Base-by-base conservation (phyloP, 2,888 invertebrate genomes). In the Pammene aurita region DNA sequence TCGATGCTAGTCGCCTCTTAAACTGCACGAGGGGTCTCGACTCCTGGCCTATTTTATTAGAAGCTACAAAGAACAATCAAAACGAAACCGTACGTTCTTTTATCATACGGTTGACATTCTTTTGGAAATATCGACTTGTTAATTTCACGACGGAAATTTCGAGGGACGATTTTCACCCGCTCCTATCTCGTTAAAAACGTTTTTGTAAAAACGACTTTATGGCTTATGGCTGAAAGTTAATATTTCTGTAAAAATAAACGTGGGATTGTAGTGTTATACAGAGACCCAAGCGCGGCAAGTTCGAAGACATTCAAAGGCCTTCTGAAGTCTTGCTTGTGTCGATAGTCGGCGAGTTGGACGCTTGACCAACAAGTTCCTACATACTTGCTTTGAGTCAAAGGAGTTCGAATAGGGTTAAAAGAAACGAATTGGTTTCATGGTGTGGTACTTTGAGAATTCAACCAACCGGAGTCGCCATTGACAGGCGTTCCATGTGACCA, bases 1-100 rank as follows among this genome's bases (percentile, higher is more conserved):
- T 76, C 76, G 77, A 84, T 78, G 78, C 77, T 78, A 78, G 80
- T 76, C 71, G 73, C 75, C 81, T 75, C 81, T 80, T 75, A 75
- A 72, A 74, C 74, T 70, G 66, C 73, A 71, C 73, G 73, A 81
- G 81, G 66, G 77, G 64, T 72, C 78, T 79, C 69, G 77, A 74
- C 63, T 72, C 72, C 76, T 84, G 86, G 76, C 86, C 86, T 85
- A 85, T 84, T 83, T 86, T 80, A 80, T 77, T 79, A 82, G 78
- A 77, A 75, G 70, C 18, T 38, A 34, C 65, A 54, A 41, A 13
- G 6, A 18, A 38, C 13, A 74, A 72, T 71, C 54, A n/a, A 80
- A 72, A 78, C 42, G 71, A 57, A 56, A 75, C 81, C 77, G 71
- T 85, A 74, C 48, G 14, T 0, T 34, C 0, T 6, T 5, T 5